Base-by-base conservation (phyloP, 2,888 invertebrate species). In the Lamellibrachia satsuma region DNA sequence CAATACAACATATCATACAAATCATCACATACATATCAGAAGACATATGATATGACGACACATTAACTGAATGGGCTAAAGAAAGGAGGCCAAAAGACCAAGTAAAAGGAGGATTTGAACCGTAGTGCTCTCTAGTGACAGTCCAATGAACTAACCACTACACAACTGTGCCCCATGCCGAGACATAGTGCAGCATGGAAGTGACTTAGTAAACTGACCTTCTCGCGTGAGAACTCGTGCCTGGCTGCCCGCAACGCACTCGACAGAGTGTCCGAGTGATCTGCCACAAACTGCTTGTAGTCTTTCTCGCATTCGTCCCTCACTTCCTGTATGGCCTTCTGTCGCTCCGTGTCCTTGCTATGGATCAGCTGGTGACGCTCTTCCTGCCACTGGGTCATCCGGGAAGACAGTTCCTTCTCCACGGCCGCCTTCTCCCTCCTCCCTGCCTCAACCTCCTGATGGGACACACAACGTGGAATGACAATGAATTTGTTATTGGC, bases 251-350 rank as follows among this genome's bases (percentile, higher is more conserved):
- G 94, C 52, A 96, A 94, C 0, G 95, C 95, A 90, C 95, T 94
- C 90, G 95, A 95, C n/a, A 95, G 94, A 3, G 95, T 95, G 52
- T 95, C 94, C 92, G 95, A 94, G 93, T 95, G 95, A 52, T 95
- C 95, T 2, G 93, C 91, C 27, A 95, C 93, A 92, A 95, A 95
- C 92, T 94, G 94, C 92, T 95, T 93, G 93, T 95, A 95, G 91
- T 95, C 95, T 1, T 93, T 92, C 93, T 95, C 94, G 92, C 94
- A 94, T 93, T 95, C 95, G 9, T 95, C 94, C 91, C 95, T 94
- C 27, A 94, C 91, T 39, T 94, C 93, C 7, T 93, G 93, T 22
- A 95, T 92, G 7, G 94, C 95, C 91, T 93, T 91, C 51, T 94
- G 92, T 39, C 94, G 92, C 93, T 95, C 95, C 1, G 92, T 92